A percentile compares a stretch with the other conserved stretches of the same genome.
Conservation (phyloP, 2,797 vertebrate species). For the Spinibarbus caldwelli region DNA sequence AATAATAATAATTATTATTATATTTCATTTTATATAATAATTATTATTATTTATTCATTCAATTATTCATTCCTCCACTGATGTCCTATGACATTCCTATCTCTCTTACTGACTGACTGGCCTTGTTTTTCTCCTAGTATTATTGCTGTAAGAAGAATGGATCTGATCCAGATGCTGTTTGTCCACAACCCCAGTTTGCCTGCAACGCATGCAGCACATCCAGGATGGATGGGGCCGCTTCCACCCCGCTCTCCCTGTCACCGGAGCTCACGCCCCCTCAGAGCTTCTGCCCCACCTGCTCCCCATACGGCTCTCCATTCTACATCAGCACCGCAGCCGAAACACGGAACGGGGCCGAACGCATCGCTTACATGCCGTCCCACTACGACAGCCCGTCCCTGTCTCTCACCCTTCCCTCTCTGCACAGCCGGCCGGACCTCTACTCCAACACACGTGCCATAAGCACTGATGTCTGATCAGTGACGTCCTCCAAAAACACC, state of each 20-base stretch:
- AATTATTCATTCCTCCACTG: neutral
- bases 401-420: constrained; percentile 79
- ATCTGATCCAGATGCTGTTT: constrained; percentile 80
- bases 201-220: constrained; percentile 89
- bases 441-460: constrained; percentile 88
- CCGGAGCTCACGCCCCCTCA: constrained; percentile 72
- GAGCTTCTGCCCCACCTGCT: constrained; percentile 87
- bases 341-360: constrained; percentile 89
- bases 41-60: neutral
- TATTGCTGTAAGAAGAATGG: constrained; percentile 98
- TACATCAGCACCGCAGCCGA: constrained; percentile 88
- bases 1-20: too few relatives aligned
- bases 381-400: constrained; percentile 88
- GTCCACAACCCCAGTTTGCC: constrained; percentile 79
- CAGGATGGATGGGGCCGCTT: constrained; percentile 76
- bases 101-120: neutral
- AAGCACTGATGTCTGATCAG: constrained; percentile 91
- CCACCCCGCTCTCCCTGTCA: constrained; percentile 69
- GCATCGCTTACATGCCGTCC: constrained; percentile 82
- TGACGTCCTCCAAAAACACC: neutral
- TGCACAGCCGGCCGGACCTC: constrained; percentile 79
- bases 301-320: constrained; percentile 87
- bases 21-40: too few relatives aligned
- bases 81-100: neutral
- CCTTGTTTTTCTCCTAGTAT: constrained; percentile 77